phyloP scores from a whole-genome alignment of 2,113 vertebrate species.

The Oryzias javanicus region DNA sequence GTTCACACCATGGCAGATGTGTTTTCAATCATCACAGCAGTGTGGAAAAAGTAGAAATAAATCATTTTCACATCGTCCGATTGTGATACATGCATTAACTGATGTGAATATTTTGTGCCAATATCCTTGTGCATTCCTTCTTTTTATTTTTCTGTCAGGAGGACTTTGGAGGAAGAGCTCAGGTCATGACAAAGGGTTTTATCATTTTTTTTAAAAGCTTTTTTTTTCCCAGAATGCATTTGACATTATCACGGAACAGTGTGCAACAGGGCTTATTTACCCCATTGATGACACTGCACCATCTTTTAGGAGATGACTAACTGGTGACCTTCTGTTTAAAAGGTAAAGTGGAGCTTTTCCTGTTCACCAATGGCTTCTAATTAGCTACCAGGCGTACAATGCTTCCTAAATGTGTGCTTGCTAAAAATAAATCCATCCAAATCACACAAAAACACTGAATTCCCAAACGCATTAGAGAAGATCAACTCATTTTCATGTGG shows the following conservation, averaged over 20 bases:
- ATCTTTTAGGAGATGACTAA: slow-evolving; percentile 9
- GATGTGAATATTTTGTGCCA: too few species aligned
- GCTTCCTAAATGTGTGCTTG: slow-evolving; percentile 32
- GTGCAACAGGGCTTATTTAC: too few species aligned
- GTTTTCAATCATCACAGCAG: too few species aligned
- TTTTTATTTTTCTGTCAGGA: not conserved
- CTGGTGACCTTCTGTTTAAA: slow-evolving; percentile 20
- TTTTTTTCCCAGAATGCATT: not conserved
- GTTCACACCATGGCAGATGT: too few species aligned
- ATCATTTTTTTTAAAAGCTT: not conserved
- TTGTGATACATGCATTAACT: too few species aligned
- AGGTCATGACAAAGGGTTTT: not conserved
- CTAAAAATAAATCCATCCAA: slow-evolving; percentile 26
- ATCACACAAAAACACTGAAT: slow-evolving; percentile 32
- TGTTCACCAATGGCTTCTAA: slow-evolving; percentile 18
- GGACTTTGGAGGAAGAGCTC: not conserved
- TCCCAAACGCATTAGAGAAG: slow-evolving; percentile 28
- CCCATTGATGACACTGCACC: not conserved
- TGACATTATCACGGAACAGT: too few species aligned
- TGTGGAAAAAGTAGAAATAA: too few species aligned
- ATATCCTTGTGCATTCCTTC: too few species aligned
- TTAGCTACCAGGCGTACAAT: slow-evolving; percentile 28
- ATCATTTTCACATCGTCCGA: too few species aligned
- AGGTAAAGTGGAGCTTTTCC: not conserved
- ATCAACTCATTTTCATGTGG: slow-evolving; percentile 56